Base-by-base conservation (phyloP, 1,140 invertebrate genomes). In the Centruroides sculpturatus region DNA sequence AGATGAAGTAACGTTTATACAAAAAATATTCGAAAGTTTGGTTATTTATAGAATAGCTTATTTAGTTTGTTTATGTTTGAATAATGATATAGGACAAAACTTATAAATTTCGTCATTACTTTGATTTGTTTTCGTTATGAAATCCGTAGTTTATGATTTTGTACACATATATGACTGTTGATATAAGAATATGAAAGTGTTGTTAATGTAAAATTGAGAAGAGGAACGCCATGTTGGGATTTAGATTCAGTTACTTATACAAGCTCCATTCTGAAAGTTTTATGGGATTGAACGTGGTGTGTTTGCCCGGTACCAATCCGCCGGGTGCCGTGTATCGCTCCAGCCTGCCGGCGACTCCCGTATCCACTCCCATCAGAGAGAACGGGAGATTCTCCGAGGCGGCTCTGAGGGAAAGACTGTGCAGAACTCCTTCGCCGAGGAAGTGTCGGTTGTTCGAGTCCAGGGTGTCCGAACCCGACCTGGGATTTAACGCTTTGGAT, bases 261-360 rank as follows among this genome's bases (percentile, higher is more conserved):
- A 68, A 68, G 41, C 50, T 66, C 11, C 67, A 71, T 54, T 61
- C 61, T n/a, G 68, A 70, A 55, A 62, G 67, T 35, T 69, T 73
- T 68, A 70, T 67, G 69, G 74, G 58, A 66, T 65, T 61, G 54
- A 69, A 63, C 69, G 59, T 55, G 68, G 68, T 66, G 48, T 70
- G 57, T 50, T 50, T 68, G 9, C 65, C 68, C 36, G 68, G 62
- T 36, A 51, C 53, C 35, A 65, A 65, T 41, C 68, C 66, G 23
- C 56, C 62, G 5, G 66, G 69, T 23, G 68, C 68, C 48, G 62
- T 70, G 66, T 68, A 65, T 72, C 73, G 59, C 55, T 66, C 57
- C 59, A 69, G 59, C 66, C 62, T 63, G 66, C 72, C 62, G 63
- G 70, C 74, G 7, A 72, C 69, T 35, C 72, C 71, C 35, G 66